Percentiles rank a stretch among this genome's conserved stretches.
These are phyloP conservation scores for Porphyrio hochstetteri DNA, from an alignment of 2,113 vertebrate genomes.

Conservation along the genomic window DNA sequence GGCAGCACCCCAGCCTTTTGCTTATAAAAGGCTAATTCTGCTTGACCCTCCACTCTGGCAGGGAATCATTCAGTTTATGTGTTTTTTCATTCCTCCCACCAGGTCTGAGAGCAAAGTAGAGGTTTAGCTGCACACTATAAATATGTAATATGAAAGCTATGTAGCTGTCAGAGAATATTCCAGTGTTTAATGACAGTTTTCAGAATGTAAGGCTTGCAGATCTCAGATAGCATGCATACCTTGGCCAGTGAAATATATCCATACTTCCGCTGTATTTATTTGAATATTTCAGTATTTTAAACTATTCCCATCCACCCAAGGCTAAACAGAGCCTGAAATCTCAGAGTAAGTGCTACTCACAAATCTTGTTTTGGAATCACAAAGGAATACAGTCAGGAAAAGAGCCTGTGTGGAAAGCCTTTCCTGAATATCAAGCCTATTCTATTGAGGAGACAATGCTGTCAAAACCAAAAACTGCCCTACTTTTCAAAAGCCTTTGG, in stretches of 20 bases:
- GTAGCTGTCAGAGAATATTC: slow-evolving; percentile 47
- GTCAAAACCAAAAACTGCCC: neutral
- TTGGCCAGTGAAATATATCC: neutral
- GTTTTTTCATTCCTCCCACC: slow-evolving; percentile 36
- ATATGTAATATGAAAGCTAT: slow-evolving; percentile 49
- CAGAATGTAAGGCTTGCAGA: slow-evolving; percentile 23
- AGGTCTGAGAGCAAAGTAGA: slow-evolving; percentile 32
- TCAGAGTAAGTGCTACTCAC: neutral
- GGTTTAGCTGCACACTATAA: slow-evolving; percentile 43
- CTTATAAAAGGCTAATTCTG: neutral
- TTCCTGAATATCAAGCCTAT: neutral
- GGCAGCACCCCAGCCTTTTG: neutral
- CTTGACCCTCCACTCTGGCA: neutral
- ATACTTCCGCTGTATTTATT: neutral
- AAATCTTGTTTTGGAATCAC: neutral
- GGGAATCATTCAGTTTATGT: neutral
- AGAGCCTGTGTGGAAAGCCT: neutral
- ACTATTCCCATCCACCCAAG: neutral
- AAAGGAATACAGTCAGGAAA: neutral
- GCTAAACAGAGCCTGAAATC: slow-evolving; percentile 4
- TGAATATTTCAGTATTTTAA: slow-evolving; percentile 55
- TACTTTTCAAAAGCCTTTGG: neutral
- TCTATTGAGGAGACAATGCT: neutral
- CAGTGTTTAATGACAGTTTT: slow-evolving; percentile 56
- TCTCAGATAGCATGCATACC: slow-evolving; percentile 6